Conservation (phyloP, 92 coral and sea anemone species). For the Zoanthus gigantus region DNA sequence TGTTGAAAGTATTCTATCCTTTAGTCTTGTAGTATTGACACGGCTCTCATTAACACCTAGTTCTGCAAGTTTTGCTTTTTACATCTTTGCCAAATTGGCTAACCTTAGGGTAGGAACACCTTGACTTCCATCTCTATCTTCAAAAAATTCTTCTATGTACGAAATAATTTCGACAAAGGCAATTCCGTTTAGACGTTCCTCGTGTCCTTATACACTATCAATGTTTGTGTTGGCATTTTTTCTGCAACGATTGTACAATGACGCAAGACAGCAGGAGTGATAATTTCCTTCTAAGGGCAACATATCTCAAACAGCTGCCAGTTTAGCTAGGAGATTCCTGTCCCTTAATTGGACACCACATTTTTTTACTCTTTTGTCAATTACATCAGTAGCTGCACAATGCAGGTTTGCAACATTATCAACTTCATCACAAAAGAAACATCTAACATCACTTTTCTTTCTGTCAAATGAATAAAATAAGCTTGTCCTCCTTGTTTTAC, state of each 20-base stretch:
- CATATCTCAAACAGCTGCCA: not conserved
- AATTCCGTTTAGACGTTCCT: constrained; percentile 41
- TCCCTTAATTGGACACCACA: not conserved
- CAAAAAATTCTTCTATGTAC: constrained; percentile 49
- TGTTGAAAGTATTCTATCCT: no score
- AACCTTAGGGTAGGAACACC: not conserved
- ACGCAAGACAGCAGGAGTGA: not conserved
- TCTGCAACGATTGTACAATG: constrained; percentile 7
- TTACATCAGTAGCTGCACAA: not conserved
- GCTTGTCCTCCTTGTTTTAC: not conserved
- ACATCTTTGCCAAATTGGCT: no score
- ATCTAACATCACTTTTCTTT: not conserved
- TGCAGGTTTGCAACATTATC: not conserved
- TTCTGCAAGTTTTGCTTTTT: no score
- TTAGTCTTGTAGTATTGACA: no score
- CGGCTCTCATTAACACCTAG: no score
- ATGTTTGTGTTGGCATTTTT: not conserved
- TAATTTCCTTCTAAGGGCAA: not conserved
- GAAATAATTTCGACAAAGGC: constrained; percentile 34
- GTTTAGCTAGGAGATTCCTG: not conserved
- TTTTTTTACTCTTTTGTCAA: not conserved
- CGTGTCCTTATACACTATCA: constrained; percentile 24
- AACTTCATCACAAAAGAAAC: not conserved
- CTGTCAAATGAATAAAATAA: not conserved
- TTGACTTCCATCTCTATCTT: constrained; percentile 27